Percentiles rank a stretch among this genome's conserved stretches.
Evolutionary conservation across 1,140 invertebrate species (phyloP).

Genomic region (Drosophila triauraria): DNA sequence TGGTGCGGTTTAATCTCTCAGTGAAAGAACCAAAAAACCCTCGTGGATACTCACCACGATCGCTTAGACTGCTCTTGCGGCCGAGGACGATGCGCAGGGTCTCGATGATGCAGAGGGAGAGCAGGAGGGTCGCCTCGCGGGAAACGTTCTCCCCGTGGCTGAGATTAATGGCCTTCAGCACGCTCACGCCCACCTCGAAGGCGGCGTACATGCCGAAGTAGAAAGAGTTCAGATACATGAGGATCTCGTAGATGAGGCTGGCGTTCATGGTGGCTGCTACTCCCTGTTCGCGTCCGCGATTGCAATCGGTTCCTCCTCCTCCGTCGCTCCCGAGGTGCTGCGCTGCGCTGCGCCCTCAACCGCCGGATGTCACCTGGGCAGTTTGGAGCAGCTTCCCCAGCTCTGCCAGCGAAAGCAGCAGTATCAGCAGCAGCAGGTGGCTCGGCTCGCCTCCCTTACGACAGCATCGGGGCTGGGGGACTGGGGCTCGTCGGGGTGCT

Average conservation of each 20-base stretch:
- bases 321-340: conserved; percentile 22
- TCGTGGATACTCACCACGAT: conserved; percentile 87
- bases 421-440: conserved; percentile 67
- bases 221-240: conserved; percentile 93
- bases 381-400: conserved; percentile 58
- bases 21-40: neutral
- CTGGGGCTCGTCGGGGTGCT: conserved; percentile 1
- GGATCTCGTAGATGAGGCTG: conserved; percentile 91
- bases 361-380: conserved; percentile 65
- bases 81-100: conserved; percentile 92
- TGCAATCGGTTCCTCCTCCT: conserved; percentile 12
- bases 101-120: conserved; percentile 91
- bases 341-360: conserved; percentile 37
- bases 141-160: conserved; percentile 90
- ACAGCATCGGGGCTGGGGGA: conserved; percentile 19
- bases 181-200: conserved; percentile 90
- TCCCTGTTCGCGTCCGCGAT: conserved; percentile 13
- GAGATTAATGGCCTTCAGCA: conserved; percentile 91
- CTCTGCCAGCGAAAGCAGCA: conserved; percentile 33
- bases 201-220: conserved; percentile 94
- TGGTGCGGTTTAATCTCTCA: conserved; percentile 10
- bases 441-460: conserved; percentile 55
- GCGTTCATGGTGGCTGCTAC: conserved; percentile 86
- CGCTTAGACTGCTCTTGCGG: conserved; percentile 94
- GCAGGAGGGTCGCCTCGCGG: conserved; percentile 91